phyloP scores from a whole-genome alignment of 2,113 vertebrate species.

The Toxotes chatareus region DNA sequence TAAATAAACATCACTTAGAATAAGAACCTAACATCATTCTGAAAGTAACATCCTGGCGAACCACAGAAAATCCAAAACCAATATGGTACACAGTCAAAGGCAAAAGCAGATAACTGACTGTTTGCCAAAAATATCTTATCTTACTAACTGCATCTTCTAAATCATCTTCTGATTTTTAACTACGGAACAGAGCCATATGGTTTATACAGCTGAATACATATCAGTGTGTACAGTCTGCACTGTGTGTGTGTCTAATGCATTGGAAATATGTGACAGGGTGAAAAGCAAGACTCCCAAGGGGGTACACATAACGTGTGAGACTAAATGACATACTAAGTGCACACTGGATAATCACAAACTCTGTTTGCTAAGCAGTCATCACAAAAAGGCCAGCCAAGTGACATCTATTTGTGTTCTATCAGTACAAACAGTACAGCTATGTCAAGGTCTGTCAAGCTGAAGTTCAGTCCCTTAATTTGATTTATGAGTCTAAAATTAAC shows the following conservation, averaged over 20 bases:
- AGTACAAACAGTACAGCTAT: neutral
- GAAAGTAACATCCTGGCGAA: too few relatives aligned
- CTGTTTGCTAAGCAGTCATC: neutral
- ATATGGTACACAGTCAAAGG: too few relatives aligned
- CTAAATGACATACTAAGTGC: neutral
- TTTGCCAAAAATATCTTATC: too few relatives aligned
- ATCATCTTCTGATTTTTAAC: neutral
- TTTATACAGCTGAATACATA: neutral
- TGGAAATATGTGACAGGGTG: neutral
- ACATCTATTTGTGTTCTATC: neutral
- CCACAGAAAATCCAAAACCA: too few relatives aligned
- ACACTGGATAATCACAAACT: neutral
- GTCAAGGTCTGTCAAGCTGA: slow-evolving; percentile 12
- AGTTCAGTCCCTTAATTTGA: slow-evolving; percentile 22
- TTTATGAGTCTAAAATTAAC: slow-evolving; percentile 36
- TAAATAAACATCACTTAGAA: too few relatives aligned
- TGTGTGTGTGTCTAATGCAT: neutral
- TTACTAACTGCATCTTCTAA: neutral
- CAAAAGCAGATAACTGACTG: too few relatives aligned
- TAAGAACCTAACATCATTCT: too few relatives aligned
- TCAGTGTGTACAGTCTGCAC: neutral
- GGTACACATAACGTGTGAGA: neutral
- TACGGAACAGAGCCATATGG: too few relatives aligned
- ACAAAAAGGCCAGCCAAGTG: neutral
- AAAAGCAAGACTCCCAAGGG: slow-evolving; percentile 1